Evolutionary conservation across 2,888 invertebrate genomes (phyloP).

Genomic region (Falcaria lacertinaria): DNA sequence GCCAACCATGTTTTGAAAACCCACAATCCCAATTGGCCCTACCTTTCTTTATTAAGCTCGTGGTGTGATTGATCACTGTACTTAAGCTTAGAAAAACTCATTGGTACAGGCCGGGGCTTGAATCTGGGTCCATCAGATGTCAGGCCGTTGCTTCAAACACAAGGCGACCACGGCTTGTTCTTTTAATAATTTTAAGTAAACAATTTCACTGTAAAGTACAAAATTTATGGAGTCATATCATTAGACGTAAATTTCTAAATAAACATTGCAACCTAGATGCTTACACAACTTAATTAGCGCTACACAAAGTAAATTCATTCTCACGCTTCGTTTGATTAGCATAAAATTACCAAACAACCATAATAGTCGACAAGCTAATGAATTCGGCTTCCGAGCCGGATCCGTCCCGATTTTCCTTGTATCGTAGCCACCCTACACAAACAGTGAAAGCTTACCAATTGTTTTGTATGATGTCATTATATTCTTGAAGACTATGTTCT

Average conservation of each 20-base stretch:
- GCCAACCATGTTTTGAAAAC: too few species aligned
- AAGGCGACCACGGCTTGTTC: too few species aligned
- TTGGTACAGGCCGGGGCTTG: too few species aligned
- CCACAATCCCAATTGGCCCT: too few species aligned
- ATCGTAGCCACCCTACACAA: constrained; percentile 13
- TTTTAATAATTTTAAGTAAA: too few species aligned
- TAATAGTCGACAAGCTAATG: constrained; percentile 15
- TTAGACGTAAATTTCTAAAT: background rate
- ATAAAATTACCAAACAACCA: constrained; percentile 23
- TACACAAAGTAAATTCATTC: constrained; percentile 15
- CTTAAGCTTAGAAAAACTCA: too few species aligned
- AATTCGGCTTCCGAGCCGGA: constrained; percentile 8
- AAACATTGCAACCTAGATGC: background rate
- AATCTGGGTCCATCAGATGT: too few species aligned
- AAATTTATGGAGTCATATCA: too few species aligned
- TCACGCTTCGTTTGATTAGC: constrained; percentile 13
- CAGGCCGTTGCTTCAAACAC: too few species aligned
- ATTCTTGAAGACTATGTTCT: constrained; percentile 3
- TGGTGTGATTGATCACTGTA: too few species aligned
- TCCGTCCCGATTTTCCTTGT: constrained; percentile 19
- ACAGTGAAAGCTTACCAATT: constrained; percentile 20
- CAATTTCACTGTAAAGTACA: too few species aligned
- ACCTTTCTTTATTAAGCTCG: too few species aligned
- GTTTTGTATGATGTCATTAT: constrained; percentile 20
- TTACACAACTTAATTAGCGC: background rate